phyloP scores from a whole-genome alignment of 2,888 invertebrate species.

The Tetragnatha montana region DNA sequence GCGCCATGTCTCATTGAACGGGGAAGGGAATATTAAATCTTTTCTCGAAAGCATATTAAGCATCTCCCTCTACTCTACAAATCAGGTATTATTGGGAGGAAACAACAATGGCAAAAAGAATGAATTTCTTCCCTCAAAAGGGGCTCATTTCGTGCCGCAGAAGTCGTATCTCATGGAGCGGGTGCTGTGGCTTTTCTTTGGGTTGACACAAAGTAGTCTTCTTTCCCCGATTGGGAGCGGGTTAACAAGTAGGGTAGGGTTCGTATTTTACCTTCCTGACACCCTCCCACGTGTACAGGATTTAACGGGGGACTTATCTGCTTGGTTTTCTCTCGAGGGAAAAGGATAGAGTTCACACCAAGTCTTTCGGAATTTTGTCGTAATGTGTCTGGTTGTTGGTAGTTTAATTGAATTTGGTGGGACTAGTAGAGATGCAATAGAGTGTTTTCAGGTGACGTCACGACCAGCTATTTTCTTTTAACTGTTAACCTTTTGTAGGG shows the following conservation, averaged over 20 bases:
- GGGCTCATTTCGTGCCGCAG: not conserved
- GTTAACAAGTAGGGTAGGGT: constrained; percentile 13
- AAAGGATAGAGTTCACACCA: too few species aligned
- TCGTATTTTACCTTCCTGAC: not conserved
- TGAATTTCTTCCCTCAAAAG: constrained; percentile 15
- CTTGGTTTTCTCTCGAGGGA: too few species aligned
- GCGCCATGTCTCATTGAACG: not conserved
- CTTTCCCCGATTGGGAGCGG: not conserved
- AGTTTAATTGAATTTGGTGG: too few species aligned
- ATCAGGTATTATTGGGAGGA: not conserved
- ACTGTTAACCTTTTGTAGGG: too few species aligned
- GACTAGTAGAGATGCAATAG: too few species aligned
- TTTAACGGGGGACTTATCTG: not conserved
- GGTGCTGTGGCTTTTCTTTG: not conserved
- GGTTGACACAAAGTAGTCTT: not conserved
- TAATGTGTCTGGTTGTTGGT: too few species aligned
- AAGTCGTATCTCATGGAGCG: constrained; percentile 13
- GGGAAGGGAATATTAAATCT: not conserved
- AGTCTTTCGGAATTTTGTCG: too few species aligned
- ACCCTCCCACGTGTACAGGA: not conserved
- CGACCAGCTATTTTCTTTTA: too few species aligned
- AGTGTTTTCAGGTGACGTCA: too few species aligned
- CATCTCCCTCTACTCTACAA: not conserved
- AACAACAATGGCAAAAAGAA: not conserved
- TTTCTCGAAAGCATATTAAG: not conserved